Conservation (phyloP, 2,888 invertebrate genomes). For the Habrosyne pyritoides region DNA sequence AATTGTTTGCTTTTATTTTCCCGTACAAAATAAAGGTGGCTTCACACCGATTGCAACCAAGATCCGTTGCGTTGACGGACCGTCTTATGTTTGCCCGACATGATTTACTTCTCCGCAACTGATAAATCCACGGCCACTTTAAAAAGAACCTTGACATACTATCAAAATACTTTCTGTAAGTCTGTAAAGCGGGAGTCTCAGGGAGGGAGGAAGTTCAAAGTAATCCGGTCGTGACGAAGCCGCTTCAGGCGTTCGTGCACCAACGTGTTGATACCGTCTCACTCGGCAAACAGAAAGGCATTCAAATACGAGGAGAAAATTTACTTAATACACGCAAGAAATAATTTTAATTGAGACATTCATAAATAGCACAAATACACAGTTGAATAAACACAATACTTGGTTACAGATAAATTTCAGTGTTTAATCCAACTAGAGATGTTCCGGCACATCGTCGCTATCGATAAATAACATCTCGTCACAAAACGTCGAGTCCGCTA, state of each 20-base stretch:
- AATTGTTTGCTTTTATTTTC: conserved; percentile 5
- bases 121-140: conserved; percentile 43
- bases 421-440: conserved; percentile 39
- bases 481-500: conserved; percentile 67
- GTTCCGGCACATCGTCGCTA: conserved; percentile 51
- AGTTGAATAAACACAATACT: background rate
- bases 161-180: conserved; percentile 15
- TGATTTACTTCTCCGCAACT: conserved; percentile 58
- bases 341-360: conserved; percentile 13
- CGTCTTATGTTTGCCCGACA: conserved; percentile 56
- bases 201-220: conserved; percentile 37
- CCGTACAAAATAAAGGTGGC: conserved; percentile 39
- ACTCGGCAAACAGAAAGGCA: conserved; percentile 51
- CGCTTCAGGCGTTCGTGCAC: conserved; percentile 71
- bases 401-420: conserved; percentile 11
- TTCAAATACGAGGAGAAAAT: conserved; percentile 45
- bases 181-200: conserved; percentile 17
- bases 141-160: conserved; percentile 26
- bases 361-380: conserved; percentile 5
- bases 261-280: conserved; percentile 62
- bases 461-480: conserved; percentile 61
- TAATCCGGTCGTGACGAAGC: conserved; percentile 42
- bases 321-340: conserved; percentile 8
- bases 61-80: conserved; percentile 56
- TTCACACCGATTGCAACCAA: conserved; percentile 45